Evolutionary conservation across 1,140 invertebrate species (phyloP), one percentile per base, ranked within the genome.

Genomic region (Heliconius nattereri): DNA sequence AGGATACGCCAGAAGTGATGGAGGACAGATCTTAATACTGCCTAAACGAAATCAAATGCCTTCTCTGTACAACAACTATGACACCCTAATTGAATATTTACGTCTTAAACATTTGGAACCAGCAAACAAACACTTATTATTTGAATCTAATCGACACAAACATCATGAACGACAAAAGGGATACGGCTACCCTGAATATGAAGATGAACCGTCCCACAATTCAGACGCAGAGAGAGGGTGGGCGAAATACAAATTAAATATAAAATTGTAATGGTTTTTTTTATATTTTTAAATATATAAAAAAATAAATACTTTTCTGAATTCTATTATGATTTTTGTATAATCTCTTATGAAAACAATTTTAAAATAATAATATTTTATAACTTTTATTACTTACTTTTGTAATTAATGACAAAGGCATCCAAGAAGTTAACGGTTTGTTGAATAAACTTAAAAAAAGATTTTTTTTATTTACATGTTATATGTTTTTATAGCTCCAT

Each of bases 11-110:
- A 85, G 89, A 11, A 86, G 88, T 6, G 86, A 88, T 3, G 90
- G 90, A 2, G 90, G 90, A 8, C 90, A 92, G 74, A 83, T 90
- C 77, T 84, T 93, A 3, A 92, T 93, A 40, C 81, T 92, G 1
- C 92, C 91, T 0, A 89, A 84, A 73, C 78, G 81, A 49, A 80
- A 82, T n/a, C 57, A 78, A 1, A 80, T 78, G 70, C 76, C 74
- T 37, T 32, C 49, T n/a, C n/a, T 37, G 32, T 66, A 84, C 66
- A 80, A 80, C 19, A 83, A 91, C 81, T 92, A 86, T 73, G 91
- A 92, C 49, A 78, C 77, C 3, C 78, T 91, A 2, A 83, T 92
- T 7, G 91, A 93, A 73, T 84, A 86, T 72, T 84, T 91, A 23
- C 84, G 90, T 26, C 76, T 89, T 3, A 87, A 86, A 73, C 79